Evolutionary conservation across 2,888 invertebrate species (phyloP), one percentile per base, ranked within the genome.

Genomic region (Sinopyrophorus schimmeli): DNA sequence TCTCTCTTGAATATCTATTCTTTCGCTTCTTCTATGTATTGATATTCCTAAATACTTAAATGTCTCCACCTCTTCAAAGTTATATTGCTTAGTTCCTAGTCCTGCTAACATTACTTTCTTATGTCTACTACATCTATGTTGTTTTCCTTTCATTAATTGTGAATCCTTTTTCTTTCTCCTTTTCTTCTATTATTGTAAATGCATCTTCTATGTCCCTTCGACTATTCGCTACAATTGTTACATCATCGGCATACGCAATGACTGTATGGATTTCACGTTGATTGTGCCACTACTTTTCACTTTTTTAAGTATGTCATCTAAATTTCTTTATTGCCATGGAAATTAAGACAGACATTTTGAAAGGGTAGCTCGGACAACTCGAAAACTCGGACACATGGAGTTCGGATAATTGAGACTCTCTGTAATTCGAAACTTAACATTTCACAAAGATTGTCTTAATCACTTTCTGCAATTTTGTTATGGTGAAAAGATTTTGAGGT

Each of bases 221-320:
- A 4, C 31, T 31, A 15, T 17, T 31, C 11, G 31, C 31, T 31
- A 31, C 31, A 9, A 31, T 31, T 31, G 16, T 9, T 5, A 31
- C 31, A 5, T 31, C 31, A 14, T 28, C 26, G 4, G 5, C 26
- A 5, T 26, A 26, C 9, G 5, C 3, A 3, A 9, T 5, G 28
- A 28, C 16, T 31, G 14, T 31, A 31, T 10, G n/a, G 31, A 31
- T 31, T 31, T 31, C 14, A 31, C 31, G n/a, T 31, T 31, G 31
- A 31, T 31, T 31, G 31, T 31, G 4, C 5, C 31, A 31, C 7
- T 31, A 31, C 31, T 31, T 31, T 15, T 31, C 16, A 31, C 31
- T 10, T 16, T 15, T 31, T n/a, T 31, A 17, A n/a, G 4, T 28
- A 28, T 28, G 12, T 28, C 28, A 28, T 11, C 28, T 28, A 28